Conservation (phyloP, 2,113 vertebrate genomes). For the Tyto alba region DNA sequence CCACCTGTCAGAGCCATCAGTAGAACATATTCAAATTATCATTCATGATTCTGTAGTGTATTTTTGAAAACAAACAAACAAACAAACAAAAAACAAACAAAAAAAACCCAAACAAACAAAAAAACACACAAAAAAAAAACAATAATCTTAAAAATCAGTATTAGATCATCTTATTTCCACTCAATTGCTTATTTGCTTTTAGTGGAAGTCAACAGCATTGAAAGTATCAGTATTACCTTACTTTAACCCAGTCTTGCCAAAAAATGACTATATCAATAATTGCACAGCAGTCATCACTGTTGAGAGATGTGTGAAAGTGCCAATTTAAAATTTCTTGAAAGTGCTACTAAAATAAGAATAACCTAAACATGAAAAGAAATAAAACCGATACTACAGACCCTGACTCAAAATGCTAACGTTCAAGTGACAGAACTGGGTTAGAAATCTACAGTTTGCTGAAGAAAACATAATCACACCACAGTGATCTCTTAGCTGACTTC, state of each 20-base stretch:
- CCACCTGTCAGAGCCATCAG: not conserved
- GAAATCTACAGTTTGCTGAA: not conserved
- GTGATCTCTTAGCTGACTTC: not conserved
- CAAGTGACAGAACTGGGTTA: conserved; percentile 8
- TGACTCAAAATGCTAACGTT: not conserved
- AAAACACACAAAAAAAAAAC: not conserved
- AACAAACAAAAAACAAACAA: too few species aligned
- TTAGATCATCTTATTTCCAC: not conserved
- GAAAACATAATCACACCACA: not conserved
- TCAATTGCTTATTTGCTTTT: not conserved
- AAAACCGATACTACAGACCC: not conserved
- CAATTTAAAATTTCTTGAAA: not conserved
- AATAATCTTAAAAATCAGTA: not conserved
- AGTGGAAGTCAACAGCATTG: not conserved
- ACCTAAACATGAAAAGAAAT: not conserved
- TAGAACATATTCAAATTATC: not conserved
- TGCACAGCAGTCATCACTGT: not conserved
- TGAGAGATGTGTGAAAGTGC: not conserved
- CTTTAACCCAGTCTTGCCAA: not conserved
- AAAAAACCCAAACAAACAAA: too few species aligned
- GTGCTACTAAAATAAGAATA: not conserved
- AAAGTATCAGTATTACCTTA: not conserved
- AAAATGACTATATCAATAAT: not conserved
- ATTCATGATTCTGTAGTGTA: not conserved
- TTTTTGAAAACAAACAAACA: too few species aligned